Percentiles rank a stretch among this genome's conserved stretches.
Evolutionary conservation across 2,888 invertebrate species (phyloP).

Genomic region (Hecatera dysodea): DNA sequence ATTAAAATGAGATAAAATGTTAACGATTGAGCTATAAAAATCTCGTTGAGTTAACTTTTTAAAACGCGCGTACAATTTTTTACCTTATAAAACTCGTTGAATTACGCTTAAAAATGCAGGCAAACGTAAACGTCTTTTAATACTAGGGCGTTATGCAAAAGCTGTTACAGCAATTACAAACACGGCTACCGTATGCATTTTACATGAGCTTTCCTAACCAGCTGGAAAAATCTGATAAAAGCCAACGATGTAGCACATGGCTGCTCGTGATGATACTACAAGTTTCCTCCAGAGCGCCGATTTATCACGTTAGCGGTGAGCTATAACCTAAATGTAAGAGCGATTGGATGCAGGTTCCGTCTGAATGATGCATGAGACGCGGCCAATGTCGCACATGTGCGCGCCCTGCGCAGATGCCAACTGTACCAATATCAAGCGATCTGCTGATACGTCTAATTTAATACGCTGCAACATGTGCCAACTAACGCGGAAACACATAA

Average conservation of each 20-base stretch:
- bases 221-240: conserved; percentile 81
- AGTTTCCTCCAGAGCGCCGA: conserved; percentile 76
- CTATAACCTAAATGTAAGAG: conserved; percentile 77
- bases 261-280: conserved; percentile 79
- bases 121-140: conserved; percentile 48
- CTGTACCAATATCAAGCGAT: conserved; percentile 69
- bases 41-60: not conserved
- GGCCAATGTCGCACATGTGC: conserved; percentile 68
- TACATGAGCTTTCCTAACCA: conserved; percentile 78
- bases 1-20: conserved; percentile 12
- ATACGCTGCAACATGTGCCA: conserved; percentile 74
- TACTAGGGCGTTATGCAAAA: conserved; percentile 58
- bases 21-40: conserved; percentile 21
- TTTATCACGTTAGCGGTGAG: conserved; percentile 78
- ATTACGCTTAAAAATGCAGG: conserved; percentile 36
- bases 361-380: conserved; percentile 80
- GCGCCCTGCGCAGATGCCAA: conserved; percentile 64
- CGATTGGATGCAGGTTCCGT: conserved; percentile 81
- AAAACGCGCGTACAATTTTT: not conserved
- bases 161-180: conserved; percentile 72
- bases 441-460: conserved; percentile 74
- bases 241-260: conserved; percentile 76
- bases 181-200: conserved; percentile 77
- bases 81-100: conserved; percentile 25
- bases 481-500: conserved; percentile 63